A percentile compares a stretch with the other conserved stretches of the same genome.
Evolutionary conservation across 1,140 invertebrate species (phyloP).

Genomic region (Drosophila aff.): DNA sequence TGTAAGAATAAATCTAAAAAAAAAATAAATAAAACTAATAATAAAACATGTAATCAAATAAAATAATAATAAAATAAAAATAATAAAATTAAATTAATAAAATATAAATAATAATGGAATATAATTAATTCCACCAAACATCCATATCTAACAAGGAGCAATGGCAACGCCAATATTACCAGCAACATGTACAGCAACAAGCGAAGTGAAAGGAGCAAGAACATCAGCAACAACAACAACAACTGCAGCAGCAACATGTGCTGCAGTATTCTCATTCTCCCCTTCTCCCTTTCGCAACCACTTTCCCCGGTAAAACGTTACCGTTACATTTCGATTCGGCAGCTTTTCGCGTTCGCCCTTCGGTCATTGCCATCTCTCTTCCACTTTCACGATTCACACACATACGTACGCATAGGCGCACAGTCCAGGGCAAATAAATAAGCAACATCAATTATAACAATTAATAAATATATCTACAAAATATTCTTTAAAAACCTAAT

Average conservation of each 20-base stretch:
- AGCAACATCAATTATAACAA: no score
- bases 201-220: neutral
- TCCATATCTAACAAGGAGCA: neutral
- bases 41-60: no score
- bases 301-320: conserved; percentile 1
- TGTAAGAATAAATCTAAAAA: no score
- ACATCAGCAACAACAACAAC: neutral
- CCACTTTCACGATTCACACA: conserved; percentile 17
- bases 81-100: neutral
- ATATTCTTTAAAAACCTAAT: neutral
- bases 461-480: no score
- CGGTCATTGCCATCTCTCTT: conserved; percentile 51
- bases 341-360: conserved; percentile 63
- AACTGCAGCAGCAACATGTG: conserved; percentile 1
- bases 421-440: neutral
- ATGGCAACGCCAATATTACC: neutral
- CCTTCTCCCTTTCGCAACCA: conserved; percentile 2
- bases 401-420: neutral
- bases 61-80: no score
- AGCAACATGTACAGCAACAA: conserved; percentile 4
- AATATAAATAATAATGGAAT: neutral
- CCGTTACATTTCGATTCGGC: conserved; percentile 28
- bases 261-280: neutral
- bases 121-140: neutral
- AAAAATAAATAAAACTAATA: no score